Percentiles rank a stretch among this genome's conserved stretches.
These are phyloP conservation scores for Gouania willdenowi DNA, from an alignment of 2,797 vertebrate genomes.

Conservation along the genomic window DNA sequence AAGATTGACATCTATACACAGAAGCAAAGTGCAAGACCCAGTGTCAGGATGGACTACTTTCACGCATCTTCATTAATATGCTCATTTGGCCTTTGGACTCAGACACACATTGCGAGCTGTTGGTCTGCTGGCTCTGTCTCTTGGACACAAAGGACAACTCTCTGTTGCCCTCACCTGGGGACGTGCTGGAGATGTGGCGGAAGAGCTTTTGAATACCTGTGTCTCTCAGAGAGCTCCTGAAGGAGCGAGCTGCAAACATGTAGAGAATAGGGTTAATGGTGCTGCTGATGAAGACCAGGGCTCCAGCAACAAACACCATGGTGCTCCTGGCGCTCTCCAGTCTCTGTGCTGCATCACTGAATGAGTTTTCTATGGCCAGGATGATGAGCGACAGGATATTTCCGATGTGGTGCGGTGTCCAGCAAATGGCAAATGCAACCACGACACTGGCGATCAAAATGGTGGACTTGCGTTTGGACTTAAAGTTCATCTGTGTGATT, in stretches of 20 bases:
- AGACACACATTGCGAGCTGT: constrained; percentile 45
- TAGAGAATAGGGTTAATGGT: constrained; percentile 85
- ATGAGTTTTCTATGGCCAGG: constrained; percentile 35
- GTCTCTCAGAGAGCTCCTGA: constrained; percentile 75
- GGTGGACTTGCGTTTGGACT: constrained; percentile 76
- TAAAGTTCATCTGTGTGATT: constrained; percentile 80
- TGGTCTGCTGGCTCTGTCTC: constrained; percentile 63
- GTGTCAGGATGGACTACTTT: constrained; percentile 39
- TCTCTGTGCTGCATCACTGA: background rate
- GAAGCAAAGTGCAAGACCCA: background rate
- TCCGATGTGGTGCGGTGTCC: constrained; percentile 83
- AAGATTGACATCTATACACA: background rate
- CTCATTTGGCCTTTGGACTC: constrained; percentile 62
- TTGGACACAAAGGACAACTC: constrained; percentile 74
- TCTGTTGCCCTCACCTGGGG: constrained; percentile 68
- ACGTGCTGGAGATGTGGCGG: constrained; percentile 78
- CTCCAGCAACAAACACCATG: constrained; percentile 74
- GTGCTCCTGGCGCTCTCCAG: constrained; percentile 52
- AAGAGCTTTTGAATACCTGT: constrained; percentile 81
- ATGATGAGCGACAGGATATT: constrained; percentile 75
- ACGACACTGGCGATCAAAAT: constrained; percentile 79
- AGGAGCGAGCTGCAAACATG: constrained; percentile 81
- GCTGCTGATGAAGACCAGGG: constrained; percentile 84
- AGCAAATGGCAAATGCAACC: constrained; percentile 79
- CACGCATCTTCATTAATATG: constrained; percentile 60